These are phyloP conservation scores for Camponotus fellah DNA, from an alignment of 2,888 invertebrate genomes.

Conservation along the genomic window DNA sequence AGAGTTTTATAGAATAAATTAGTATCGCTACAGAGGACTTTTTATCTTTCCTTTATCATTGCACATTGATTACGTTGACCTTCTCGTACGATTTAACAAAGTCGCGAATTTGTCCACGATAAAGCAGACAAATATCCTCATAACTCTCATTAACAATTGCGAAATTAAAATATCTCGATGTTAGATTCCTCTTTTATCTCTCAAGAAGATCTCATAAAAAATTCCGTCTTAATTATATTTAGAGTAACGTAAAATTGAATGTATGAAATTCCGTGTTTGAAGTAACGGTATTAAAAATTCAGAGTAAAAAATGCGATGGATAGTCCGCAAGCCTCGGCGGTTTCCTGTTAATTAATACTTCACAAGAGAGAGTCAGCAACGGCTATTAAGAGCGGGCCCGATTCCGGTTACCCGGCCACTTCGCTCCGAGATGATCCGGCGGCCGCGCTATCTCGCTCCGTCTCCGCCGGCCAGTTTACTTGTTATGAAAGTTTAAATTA, in stretches of 20 bases:
- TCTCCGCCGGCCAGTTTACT: constrained; percentile 63
- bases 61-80: constrained; percentile 20
- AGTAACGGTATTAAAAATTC: not conserved
- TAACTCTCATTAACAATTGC: not conserved
- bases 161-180: not conserved
- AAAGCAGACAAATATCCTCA: not conserved
- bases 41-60: constrained; percentile 20
- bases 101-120: not conserved
- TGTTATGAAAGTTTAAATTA: constrained; percentile 75
- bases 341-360: constrained; percentile 63
- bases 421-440: constrained; percentile 51
- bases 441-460: constrained; percentile 50
- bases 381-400: constrained; percentile 56
- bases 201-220: not conserved
- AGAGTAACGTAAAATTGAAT: not conserved
- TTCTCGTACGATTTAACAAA: constrained; percentile 23
- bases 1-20: constrained; percentile 53
- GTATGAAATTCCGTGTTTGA: not conserved
- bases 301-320: not conserved
- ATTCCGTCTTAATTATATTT: not conserved
- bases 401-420: constrained; percentile 50
- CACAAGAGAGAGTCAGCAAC: constrained; percentile 56
- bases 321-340: constrained; percentile 16
- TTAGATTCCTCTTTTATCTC: not conserved
- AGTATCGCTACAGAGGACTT: constrained; percentile 9